Base-by-base conservation (phyloP, 2,113 vertebrate species). In the Sminthopsis crassicaudata region DNA sequence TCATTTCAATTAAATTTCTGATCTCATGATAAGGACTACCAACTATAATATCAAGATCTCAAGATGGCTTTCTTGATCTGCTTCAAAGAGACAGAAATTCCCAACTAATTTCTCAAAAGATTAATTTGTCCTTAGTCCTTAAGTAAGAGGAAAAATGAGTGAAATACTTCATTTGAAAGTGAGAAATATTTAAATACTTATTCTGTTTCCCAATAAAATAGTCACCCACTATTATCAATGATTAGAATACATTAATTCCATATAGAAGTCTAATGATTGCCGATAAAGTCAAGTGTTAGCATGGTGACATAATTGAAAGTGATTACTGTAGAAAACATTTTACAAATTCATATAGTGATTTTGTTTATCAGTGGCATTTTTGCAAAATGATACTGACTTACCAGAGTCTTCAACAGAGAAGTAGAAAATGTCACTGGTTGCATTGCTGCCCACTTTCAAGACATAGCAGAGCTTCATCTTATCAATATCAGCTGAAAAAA, bases 391-490 rank as follows among this genome's bases (percentile, higher is more conserved):
- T 52, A 48, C 25, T 92, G 30, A 46, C 99, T 97, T 99, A 99
- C 99, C 99, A 8, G 95, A 98, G 97, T 99, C 99, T 98, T 99
- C 98, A 89, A 99, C 96, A 25, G 98, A 99, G 97, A 99, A 99
- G 98, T 98, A 99, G 98, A 99, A 99, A 95, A 98, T 98, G 53
- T 99, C 99, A 92, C 98, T 98, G n/a, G 99, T 99, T 94, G 99
- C 98, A 50, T 99, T 99, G 97, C 98, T 98, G 89, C 97, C 98
- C 95, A 99, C 98, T 91, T 98, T 97, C 96, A 99, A 97, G 95
- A 99, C 96, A 55, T 99, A 99, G 53, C 97, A 98, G 97, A 99
- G 98, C 97, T 99, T 99, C 98, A 99, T 99, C 88, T 99, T 99
- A 98, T 99, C 98, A 92, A 99, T 99, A 97, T 99, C 99, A 94